These are phyloP conservation scores for Euzetes globulus DNA, from an alignment of 2,888 invertebrate species.

Conservation along the genomic window DNA sequence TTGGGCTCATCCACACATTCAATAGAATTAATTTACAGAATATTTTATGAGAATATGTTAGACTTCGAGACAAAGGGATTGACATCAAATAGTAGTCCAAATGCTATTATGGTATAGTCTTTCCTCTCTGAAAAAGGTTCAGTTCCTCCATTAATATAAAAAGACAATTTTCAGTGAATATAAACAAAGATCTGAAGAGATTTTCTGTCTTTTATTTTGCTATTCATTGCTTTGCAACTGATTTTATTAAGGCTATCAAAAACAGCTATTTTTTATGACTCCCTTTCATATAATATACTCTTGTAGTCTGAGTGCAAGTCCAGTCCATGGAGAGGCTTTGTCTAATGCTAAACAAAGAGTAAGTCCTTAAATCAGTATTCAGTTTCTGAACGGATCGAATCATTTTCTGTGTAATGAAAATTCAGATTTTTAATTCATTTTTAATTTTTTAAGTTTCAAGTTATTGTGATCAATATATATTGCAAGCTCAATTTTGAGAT, in stretches of 20 bases:
- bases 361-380: not conserved
- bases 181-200: not conserved
- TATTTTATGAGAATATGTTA: not conserved
- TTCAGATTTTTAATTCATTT: too few species aligned
- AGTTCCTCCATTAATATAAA: not conserved
- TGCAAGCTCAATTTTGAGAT: too few species aligned
- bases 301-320: not conserved
- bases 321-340: not conserved
- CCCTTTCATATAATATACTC: not conserved
- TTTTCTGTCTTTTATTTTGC: not conserved
- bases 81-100: not conserved
- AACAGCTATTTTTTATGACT: not conserved
- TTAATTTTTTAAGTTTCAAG: too few species aligned
- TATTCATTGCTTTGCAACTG: not conserved
- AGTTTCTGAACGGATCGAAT: too few species aligned
- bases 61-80: not conserved
- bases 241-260: slow-evolving; percentile 16
- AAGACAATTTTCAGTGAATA: not conserved
- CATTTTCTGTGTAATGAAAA: too few species aligned
- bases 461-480: too few species aligned
- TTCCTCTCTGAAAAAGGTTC: not conserved
- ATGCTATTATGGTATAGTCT: slow-evolving; percentile 10
- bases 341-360: not conserved
- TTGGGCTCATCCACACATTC: not conserved
- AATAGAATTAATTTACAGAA: not conserved